These are phyloP conservation scores for Trididemnum clinides DNA, from an alignment of 23 tunicate species.

Conservation along the genomic window DNA sequence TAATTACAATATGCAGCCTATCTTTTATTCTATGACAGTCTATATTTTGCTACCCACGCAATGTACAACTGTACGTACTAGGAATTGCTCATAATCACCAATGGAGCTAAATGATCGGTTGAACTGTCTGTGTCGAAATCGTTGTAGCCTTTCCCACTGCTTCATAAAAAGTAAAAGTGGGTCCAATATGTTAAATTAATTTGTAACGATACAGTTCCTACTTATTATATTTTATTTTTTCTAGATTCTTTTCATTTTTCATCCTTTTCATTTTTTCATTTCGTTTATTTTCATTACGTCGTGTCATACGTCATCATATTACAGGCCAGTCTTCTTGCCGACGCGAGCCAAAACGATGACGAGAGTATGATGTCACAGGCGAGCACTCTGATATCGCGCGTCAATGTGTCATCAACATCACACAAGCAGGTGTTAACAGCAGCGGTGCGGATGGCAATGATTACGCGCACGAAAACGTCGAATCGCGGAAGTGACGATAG, in stretches of 20 bases:
- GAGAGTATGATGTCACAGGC: neutral
- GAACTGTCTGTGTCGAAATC: too few species aligned
- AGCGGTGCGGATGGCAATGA: conserved; percentile 8
- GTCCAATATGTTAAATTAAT: too few species aligned
- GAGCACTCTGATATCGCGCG: neutral
- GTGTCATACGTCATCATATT: neutral
- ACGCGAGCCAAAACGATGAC: conserved; percentile 4
- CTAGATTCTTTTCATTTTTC: neutral
- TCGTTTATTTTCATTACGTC: neutral
- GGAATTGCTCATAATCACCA: too few species aligned
- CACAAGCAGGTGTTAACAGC: conserved; percentile 18
- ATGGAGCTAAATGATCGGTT: too few species aligned
- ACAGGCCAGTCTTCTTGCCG: neutral
- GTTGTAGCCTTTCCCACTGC: too few species aligned
- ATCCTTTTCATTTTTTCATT: neutral
- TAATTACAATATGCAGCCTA: too few species aligned
- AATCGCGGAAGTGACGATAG: too few species aligned
- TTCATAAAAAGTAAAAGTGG: too few species aligned
- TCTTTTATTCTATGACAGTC: too few species aligned
- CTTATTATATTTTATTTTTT: neutral
- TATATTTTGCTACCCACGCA: too few species aligned
- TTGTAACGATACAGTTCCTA: neutral
- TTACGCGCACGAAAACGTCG: neutral
- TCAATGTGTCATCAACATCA: neutral
- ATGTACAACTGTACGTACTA: too few species aligned